A percentile compares a stretch with the other conserved stretches of the same genome.
Evolutionary conservation across 2,113 vertebrate species (phyloP).

Genomic region (Syngnathus typhle): DNA sequence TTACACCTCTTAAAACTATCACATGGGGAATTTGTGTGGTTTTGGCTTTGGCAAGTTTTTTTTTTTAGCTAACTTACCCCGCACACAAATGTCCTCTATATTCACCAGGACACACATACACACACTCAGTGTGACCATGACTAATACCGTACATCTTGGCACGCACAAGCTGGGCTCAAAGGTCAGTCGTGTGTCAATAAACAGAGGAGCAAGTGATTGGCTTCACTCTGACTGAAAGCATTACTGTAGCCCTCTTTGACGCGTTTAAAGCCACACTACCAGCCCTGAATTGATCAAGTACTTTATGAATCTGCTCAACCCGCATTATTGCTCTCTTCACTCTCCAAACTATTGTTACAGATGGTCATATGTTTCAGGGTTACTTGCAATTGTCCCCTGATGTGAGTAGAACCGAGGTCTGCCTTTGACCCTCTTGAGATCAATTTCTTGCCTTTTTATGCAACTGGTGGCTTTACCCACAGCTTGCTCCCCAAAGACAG

Average conservation of each 20-base stretch:
- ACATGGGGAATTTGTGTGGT: constrained; percentile 30
- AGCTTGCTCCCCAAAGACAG: constrained; percentile 61
- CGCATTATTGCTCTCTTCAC: constrained; percentile 13
- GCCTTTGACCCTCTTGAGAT: constrained; percentile 53
- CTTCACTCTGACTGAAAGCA: constrained; percentile 49
- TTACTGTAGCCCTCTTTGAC: constrained; percentile 46
- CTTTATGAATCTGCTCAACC: constrained; percentile 6
- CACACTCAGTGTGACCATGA: constrained; percentile 50
- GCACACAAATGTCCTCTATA: constrained; percentile 22
- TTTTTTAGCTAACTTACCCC: not conserved
- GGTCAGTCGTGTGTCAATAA: constrained; percentile 65
- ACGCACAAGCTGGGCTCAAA: constrained; percentile 51
- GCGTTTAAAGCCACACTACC: constrained; percentile 28
- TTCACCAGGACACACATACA: constrained; percentile 17
- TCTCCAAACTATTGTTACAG: constrained; percentile 18
- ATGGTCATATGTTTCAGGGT: constrained; percentile 40
- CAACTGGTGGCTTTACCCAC: constrained; percentile 47
- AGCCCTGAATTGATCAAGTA: not conserved
- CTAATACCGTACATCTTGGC: constrained; percentile 61
- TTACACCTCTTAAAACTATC: constrained; percentile 33
- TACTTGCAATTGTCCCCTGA: constrained; percentile 43
- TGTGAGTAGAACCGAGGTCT: constrained; percentile 40
- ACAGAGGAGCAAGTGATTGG: constrained; percentile 52
- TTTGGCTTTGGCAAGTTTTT: constrained; percentile 27
- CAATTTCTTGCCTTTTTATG: constrained; percentile 46